These are phyloP conservation scores for Stegodyphus dumicola DNA, from an alignment of 1,140 invertebrate species.

Conservation along the genomic window DNA sequence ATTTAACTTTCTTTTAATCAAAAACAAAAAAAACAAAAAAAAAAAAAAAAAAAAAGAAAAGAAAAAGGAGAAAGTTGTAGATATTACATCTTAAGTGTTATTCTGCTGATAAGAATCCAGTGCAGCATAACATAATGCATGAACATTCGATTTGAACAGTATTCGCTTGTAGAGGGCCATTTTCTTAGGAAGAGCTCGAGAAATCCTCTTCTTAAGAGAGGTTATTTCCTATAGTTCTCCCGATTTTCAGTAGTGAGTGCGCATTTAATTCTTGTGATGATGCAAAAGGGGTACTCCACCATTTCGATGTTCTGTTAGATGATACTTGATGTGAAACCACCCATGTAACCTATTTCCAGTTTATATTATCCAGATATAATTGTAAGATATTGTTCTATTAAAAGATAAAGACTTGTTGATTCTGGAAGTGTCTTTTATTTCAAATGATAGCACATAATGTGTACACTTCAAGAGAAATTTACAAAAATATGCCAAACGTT, in stretches of 20 bases:
- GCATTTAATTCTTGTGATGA: conserved; percentile 7
- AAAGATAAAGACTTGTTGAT: conserved; percentile 50
- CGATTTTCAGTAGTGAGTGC: conserved; percentile 20
- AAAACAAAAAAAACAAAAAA: too few relatives aligned
- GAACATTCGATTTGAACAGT: too few relatives aligned
- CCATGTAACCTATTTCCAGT: conserved; percentile 36
- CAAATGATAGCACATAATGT: neutral
- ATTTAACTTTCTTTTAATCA: too few relatives aligned
- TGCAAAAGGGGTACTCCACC: neutral
- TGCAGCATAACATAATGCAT: too few relatives aligned
- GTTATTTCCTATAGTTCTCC: neutral
- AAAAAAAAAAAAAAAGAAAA: too few relatives aligned
- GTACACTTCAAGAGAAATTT: neutral
- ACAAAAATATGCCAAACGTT: too few relatives aligned
- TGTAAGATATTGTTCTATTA: conserved; percentile 54
- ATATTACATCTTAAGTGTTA: too few relatives aligned
- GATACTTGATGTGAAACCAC: conserved; percentile 36
- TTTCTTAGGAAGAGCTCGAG: too few relatives aligned
- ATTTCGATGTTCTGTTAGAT: conserved; percentile 51
- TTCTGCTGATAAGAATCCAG: too few relatives aligned
- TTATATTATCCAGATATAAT: conserved; percentile 49
- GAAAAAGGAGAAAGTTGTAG: too few relatives aligned
- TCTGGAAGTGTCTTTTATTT: neutral
- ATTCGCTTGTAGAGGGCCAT: too few relatives aligned
- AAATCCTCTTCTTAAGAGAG: too few relatives aligned